These are phyloP conservation scores for Sphaeramia orbicularis DNA, from an alignment of 2,797 vertebrate genomes.

Conservation along the genomic window DNA sequence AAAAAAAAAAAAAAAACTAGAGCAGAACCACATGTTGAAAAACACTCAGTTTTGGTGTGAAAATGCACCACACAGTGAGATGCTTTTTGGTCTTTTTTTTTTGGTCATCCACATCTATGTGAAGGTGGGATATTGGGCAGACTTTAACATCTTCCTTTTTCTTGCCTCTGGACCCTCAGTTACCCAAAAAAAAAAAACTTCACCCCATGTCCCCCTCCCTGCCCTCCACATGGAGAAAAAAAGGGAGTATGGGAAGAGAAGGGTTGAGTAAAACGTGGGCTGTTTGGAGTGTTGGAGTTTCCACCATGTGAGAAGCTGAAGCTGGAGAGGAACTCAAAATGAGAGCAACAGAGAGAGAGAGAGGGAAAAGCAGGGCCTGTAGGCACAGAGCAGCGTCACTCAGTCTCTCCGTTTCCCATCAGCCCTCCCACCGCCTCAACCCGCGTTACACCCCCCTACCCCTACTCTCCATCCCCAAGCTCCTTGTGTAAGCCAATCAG, in stretches of 20 bases:
- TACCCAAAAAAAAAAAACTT: conserved; percentile 26
- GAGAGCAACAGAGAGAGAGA: conserved; percentile 61
- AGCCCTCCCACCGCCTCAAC: conserved; percentile 72
- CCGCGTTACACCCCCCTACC: conserved; percentile 45
- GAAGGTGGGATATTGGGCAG: conserved; percentile 42
- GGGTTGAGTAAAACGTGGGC: conserved; percentile 15
- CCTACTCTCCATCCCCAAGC: conserved; percentile 62
- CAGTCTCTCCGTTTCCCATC: conserved; percentile 79
- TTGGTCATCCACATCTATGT: neutral
- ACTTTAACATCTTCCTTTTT: conserved; percentile 28
- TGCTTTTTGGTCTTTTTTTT: neutral
- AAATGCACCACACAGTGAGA: conserved; percentile 9
- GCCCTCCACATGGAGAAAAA: conserved; percentile 11
- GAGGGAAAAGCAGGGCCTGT: conserved; percentile 46
- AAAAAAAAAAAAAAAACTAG: conserved; percentile 15
- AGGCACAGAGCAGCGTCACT: conserved; percentile 76
- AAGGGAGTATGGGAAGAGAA: conserved; percentile 14
- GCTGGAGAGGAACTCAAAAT: conserved; percentile 69
- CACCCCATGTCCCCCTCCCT: conserved; percentile 1
- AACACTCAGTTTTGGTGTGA: conserved; percentile 35
- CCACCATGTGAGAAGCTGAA: conserved; percentile 63
- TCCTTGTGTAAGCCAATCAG: conserved; percentile 72
- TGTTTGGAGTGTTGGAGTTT: conserved; percentile 60
- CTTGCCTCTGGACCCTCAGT: conserved; percentile 33
- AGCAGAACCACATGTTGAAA: conserved; percentile 35